These are phyloP conservation scores for Brachyptera putata DNA, from an alignment of 2,888 invertebrate species.

Conservation along the genomic window DNA sequence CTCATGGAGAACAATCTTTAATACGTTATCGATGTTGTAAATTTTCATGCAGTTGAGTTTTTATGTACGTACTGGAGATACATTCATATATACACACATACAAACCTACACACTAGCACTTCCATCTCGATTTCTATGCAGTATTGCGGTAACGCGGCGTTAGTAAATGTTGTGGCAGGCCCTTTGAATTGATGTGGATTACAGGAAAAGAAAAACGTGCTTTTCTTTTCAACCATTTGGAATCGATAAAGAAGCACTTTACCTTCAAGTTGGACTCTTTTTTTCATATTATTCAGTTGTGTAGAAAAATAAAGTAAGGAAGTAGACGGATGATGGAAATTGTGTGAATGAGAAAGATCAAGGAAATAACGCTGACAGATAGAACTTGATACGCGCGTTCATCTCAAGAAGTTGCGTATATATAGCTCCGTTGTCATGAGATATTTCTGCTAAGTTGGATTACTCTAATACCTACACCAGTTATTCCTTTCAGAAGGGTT, in stretches of 20 bases:
- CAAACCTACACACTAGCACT: neutral
- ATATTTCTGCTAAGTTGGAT: neutral
- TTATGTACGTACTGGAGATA: constrained; percentile 1
- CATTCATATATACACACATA: neutral
- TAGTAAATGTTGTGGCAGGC: constrained; percentile 16
- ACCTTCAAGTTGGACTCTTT: constrained; percentile 17
- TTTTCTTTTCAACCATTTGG: constrained; percentile 18
- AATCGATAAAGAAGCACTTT: constrained; percentile 25
- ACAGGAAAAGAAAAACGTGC: constrained; percentile 9
- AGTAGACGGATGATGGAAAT: neutral
- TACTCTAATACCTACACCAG: neutral
- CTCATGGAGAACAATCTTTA: constrained; percentile 2
- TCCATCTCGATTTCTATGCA: neutral
- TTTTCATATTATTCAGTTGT: constrained; percentile 16
- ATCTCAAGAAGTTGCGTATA: too few relatives aligned
- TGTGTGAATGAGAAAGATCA: constrained; percentile 14
- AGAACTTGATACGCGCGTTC: too few relatives aligned
- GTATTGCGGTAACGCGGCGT: neutral
- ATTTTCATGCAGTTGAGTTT: constrained; percentile 3
- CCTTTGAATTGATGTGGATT: constrained; percentile 10
- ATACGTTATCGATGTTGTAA: constrained; percentile 9
- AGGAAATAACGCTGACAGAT: neutral
- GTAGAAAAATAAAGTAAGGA: neutral
- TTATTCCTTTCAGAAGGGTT: neutral
- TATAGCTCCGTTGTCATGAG: constrained; percentile 5